Evolutionary conservation across 2,888 invertebrate genomes (phyloP).

Genomic region (Andrena chrysosceles): DNA sequence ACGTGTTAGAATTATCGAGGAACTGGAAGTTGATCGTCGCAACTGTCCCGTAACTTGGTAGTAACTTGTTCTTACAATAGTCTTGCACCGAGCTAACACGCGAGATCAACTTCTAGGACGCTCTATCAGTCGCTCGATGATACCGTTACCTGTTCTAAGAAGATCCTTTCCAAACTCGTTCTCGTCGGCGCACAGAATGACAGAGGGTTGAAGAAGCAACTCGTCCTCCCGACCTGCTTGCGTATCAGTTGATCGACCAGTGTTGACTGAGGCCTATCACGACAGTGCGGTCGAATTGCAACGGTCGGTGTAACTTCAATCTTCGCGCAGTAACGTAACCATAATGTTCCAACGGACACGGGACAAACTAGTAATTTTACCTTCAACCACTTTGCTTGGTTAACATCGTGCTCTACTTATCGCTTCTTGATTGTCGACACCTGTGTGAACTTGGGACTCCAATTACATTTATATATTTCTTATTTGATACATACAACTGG

Average conservation of each 20-base stretch:
- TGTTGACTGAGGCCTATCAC: conserved; percentile 24
- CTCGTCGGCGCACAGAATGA: neutral
- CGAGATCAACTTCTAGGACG: neutral
- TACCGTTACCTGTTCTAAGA: conserved; percentile 4
- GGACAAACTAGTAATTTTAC: neutral
- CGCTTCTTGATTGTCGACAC: no score
- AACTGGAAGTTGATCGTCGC: neutral
- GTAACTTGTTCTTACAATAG: neutral
- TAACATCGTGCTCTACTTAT: no score
- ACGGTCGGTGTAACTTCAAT: conserved; percentile 15
- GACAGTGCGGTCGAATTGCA: conserved; percentile 29
- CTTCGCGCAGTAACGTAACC: conserved; percentile 23
- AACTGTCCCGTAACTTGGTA: no score
- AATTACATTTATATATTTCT: no score
- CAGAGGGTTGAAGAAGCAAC: neutral
- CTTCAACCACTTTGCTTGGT: neutral
- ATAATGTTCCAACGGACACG: neutral
- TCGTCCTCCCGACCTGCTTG: neutral
- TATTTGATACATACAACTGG: no score
- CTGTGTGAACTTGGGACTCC: no score
- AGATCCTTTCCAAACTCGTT: neutral
- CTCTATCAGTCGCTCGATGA: no score
- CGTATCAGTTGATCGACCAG: conserved; percentile 30
- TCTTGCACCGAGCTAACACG: neutral
- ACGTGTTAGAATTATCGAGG: neutral